Evolutionary conservation across 1,140 invertebrate species (phyloP).

Genomic region (Holotrichia oblita): DNA sequence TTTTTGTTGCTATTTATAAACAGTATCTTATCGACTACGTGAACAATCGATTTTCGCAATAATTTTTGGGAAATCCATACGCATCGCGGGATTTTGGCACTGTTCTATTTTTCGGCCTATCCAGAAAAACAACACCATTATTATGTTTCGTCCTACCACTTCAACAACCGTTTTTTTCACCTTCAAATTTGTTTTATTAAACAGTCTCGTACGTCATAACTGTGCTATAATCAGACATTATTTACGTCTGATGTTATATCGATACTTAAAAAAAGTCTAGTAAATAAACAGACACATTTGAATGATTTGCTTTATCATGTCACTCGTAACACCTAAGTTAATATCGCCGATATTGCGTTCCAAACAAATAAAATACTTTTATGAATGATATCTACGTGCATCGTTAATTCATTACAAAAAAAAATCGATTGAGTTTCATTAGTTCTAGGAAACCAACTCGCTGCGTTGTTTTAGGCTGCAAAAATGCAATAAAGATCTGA

Average conservation of each 20-base stretch:
- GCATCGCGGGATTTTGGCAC: neutral
- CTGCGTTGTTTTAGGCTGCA: neutral
- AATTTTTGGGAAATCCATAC: slow-evolving; percentile 4
- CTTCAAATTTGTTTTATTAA: no score
- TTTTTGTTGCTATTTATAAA: slow-evolving; percentile 22
- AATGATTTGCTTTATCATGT: neutral
- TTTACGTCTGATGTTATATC: no score
- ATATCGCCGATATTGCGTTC: slow-evolving; percentile 1
- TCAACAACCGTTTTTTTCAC: no score
- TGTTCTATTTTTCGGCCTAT: neutral
- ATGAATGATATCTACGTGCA: slow-evolving; percentile 10
- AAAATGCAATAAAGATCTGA: neutral
- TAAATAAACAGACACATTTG: neutral
- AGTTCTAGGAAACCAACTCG: neutral
- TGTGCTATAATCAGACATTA: no score
- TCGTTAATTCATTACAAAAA: neutral
- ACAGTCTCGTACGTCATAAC: no score
- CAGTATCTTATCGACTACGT: slow-evolving; percentile 19
- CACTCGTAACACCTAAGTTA: neutral
- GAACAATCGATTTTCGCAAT: slow-evolving; percentile 13
- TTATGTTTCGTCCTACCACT: neutral
- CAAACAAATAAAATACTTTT: slow-evolving; percentile 15
- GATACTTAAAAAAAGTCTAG: neutral
- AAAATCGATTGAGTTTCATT: neutral
- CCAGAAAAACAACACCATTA: neutral